These are phyloP conservation scores for Labeo rohita DNA, from an alignment of 2,113 vertebrate species.

Conservation along the genomic window DNA sequence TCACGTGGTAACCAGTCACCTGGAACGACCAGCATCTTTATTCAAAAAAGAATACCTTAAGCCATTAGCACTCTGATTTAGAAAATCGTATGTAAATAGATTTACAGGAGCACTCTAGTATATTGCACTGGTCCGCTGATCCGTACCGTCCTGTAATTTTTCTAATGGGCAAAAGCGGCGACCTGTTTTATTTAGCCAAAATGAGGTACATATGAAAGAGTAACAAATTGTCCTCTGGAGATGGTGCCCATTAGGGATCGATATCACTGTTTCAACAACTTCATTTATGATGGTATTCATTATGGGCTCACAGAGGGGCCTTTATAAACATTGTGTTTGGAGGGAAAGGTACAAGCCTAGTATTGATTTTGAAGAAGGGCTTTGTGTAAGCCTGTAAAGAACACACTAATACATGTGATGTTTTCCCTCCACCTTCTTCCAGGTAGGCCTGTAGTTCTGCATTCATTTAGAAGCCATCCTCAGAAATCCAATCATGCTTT, in stretches of 20 bases:
- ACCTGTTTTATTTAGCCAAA: slow-evolving; percentile 27
- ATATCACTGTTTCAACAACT: slow-evolving; percentile 43
- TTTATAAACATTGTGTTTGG: slow-evolving; percentile 27
- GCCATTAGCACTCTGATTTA: slow-evolving; percentile 48
- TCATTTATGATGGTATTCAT: slow-evolving; percentile 45
- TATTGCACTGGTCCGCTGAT: slow-evolving; percentile 30
- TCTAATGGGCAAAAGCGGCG: slow-evolving; percentile 23
- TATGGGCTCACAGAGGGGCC: slow-evolving; percentile 14
- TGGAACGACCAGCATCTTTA: slow-evolving; percentile 5
- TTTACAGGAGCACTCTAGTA: slow-evolving; percentile 49
- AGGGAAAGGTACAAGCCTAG: not conserved
- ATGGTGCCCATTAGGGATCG: slow-evolving; percentile 50
- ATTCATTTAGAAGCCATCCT: not conserved
- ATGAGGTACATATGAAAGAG: slow-evolving; percentile 4
- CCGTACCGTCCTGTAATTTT: slow-evolving; percentile 44
- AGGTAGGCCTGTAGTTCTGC: not conserved
- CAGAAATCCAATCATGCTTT: not conserved
- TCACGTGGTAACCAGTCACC: slow-evolving; percentile 13
- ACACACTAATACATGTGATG: not conserved
- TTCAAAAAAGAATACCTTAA: slow-evolving; percentile 12
- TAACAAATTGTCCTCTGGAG: slow-evolving; percentile 54
- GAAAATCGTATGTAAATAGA: slow-evolving; percentile 49
- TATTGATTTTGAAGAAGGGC: slow-evolving; percentile 41
- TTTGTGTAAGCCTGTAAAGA: slow-evolving; percentile 20
- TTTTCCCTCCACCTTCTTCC: not conserved